phyloP scores from a whole-genome alignment of 2,888 invertebrate genomes.

The Sipha maydis region DNA sequence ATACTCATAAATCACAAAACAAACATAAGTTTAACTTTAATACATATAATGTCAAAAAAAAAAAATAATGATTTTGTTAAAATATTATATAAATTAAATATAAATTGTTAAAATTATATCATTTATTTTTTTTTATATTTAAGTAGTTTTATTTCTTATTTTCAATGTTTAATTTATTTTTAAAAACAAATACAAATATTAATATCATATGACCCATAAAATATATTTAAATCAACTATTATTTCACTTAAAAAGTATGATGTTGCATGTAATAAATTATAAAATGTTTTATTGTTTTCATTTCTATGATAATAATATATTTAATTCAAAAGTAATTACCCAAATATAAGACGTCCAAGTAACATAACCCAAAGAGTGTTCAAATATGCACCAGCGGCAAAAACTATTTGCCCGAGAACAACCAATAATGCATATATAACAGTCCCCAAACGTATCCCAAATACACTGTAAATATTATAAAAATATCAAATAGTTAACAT shows the following conservation, averaged over 20 bases:
- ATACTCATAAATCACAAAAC: constrained; percentile 3
- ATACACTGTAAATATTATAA: constrained; percentile 74
- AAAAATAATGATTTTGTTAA: too few relatives aligned
- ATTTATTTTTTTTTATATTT: too few relatives aligned
- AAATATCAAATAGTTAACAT: neutral
- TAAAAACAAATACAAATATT: neutral
- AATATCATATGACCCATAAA: neutral
- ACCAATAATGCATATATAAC: constrained; percentile 90
- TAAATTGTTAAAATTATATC: too few relatives aligned
- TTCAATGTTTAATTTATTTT: too few relatives aligned
- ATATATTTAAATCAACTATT: neutral
- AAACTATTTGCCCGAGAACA: constrained; percentile 86
- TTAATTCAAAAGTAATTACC: constrained; percentile 71
- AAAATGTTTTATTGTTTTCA: too few relatives aligned
- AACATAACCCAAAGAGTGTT: constrained; percentile 90
- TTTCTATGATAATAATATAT: too few relatives aligned
- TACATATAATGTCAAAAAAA: too few relatives aligned
- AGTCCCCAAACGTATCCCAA: constrained; percentile 92
- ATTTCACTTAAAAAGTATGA: too few relatives aligned
- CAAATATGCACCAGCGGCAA: constrained; percentile 84
- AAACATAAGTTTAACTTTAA: neutral
- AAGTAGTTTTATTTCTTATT: too few relatives aligned
- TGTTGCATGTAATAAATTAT: too few relatives aligned
- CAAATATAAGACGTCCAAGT: constrained; percentile 92
- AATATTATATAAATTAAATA: too few relatives aligned